Evolutionary conservation across 2,113 vertebrate genomes (phyloP).

Genomic region (Andinoacara biseriatus): DNA sequence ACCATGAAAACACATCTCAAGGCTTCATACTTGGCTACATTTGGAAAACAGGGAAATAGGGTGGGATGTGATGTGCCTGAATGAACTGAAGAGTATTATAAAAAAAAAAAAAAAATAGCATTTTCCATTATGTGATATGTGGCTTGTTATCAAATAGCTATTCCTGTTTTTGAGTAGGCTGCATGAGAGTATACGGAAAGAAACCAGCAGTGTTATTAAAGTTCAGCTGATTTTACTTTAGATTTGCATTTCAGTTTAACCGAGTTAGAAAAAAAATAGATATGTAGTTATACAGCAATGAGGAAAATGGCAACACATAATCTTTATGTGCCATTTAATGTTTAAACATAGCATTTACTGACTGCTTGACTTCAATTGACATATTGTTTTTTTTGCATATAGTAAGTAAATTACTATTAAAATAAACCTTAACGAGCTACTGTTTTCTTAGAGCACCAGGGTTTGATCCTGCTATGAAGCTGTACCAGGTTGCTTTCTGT

Average conservation of each 20-base stretch:
- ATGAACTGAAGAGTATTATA: background rate
- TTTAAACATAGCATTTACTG: background rate
- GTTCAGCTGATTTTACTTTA: background rate
- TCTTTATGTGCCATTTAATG: background rate
- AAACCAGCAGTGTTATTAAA: background rate
- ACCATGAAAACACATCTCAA: too few species aligned
- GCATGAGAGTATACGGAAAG: background rate
- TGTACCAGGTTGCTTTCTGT: background rate
- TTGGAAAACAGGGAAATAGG: background rate
- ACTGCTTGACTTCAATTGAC: background rate
- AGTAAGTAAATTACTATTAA: background rate
- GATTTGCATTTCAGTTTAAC: background rate
- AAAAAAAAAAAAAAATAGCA: background rate
- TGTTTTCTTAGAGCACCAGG: background rate
- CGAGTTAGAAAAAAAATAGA: fast-evolving
- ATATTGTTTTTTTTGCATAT: background rate
- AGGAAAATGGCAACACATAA: background rate
- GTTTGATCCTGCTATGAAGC: background rate
- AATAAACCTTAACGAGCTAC: background rate
- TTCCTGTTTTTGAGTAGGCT: too few species aligned
- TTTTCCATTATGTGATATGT: background rate
- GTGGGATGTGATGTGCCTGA: background rate
- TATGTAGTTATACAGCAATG: background rate
- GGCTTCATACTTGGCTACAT: background rate
- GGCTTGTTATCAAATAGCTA: background rate